Evolutionary conservation across 2,888 invertebrate species (phyloP).

Genomic region (Girardia tigrina): DNA sequence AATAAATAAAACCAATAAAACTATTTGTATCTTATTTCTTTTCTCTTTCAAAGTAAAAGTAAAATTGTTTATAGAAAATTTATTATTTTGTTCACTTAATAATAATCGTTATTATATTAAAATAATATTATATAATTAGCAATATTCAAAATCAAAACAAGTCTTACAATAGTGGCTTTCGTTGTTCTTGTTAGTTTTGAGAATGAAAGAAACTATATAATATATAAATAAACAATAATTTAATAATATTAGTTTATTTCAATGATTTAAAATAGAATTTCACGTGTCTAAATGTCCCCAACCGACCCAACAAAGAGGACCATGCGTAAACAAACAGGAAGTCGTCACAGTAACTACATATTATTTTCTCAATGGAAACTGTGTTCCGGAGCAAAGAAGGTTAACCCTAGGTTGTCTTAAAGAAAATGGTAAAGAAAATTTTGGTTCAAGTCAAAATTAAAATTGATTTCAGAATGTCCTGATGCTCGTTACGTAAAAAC

Average conservation of each 20-base stretch:
- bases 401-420: neutral
- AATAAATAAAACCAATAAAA: no score
- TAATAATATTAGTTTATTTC: neutral
- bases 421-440: neutral
- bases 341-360: neutral
- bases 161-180: no score
- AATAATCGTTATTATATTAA: no score
- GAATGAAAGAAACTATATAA: neutral
- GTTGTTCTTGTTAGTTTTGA: no score
- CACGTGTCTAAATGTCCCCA: neutral
- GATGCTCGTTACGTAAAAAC: neutral
- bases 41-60: no score
- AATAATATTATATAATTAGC: no score
- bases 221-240: neutral
- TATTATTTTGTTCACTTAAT: no score
- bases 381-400: neutral
- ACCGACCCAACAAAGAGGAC: neutral
- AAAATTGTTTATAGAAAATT: no score
- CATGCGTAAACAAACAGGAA: neutral
- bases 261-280: neutral
- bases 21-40: no score
- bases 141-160: no score
- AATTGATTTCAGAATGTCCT: neutral
- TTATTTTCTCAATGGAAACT: neutral
- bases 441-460: neutral